Evolutionary conservation across 2,113 vertebrate genomes (phyloP).

Genomic region (Syrmaticus mikado): DNA sequence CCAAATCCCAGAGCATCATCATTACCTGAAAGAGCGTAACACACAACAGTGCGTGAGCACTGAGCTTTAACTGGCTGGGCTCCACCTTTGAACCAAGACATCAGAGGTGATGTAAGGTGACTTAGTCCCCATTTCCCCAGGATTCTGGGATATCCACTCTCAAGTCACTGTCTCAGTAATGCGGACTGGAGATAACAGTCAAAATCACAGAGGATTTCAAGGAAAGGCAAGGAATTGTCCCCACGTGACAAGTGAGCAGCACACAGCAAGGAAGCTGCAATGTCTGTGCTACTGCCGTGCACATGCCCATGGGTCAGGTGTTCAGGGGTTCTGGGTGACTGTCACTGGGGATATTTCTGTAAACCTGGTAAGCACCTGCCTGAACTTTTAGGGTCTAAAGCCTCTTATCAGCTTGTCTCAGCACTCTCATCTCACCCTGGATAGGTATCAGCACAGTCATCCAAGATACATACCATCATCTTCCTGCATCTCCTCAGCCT

Average conservation of each 20-base stretch:
- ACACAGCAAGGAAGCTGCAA: not conserved
- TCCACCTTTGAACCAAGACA: not conserved
- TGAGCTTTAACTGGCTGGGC: not conserved
- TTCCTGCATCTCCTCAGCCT: conserved; percentile 53
- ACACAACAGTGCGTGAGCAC: not conserved
- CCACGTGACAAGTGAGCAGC: not conserved
- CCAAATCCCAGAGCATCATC: conserved; percentile 33
- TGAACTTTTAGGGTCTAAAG: not conserved
- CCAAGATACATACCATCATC: conserved; percentile 51
- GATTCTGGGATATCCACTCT: not conserved
- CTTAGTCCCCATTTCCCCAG: not conserved
- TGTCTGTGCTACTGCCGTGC: not conserved
- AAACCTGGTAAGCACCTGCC: not conserved
- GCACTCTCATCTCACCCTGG: not conserved
- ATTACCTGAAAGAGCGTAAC: conserved; percentile 62
- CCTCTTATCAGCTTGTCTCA: not conserved
- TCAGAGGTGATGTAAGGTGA: not conserved
- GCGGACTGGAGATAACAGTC: not conserved
- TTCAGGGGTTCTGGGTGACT: not conserved
- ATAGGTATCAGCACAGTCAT: not conserved
- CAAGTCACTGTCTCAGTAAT: fast-evolving
- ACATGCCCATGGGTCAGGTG: fast-evolving
- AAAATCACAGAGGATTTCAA: not conserved
- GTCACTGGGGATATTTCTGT: not conserved
- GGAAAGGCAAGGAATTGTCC: not conserved